Evolutionary conservation across 2,797 vertebrate species (phyloP), one percentile per base, ranked within the genome.

Genomic region (Anabacerthia variegaticeps): DNA sequence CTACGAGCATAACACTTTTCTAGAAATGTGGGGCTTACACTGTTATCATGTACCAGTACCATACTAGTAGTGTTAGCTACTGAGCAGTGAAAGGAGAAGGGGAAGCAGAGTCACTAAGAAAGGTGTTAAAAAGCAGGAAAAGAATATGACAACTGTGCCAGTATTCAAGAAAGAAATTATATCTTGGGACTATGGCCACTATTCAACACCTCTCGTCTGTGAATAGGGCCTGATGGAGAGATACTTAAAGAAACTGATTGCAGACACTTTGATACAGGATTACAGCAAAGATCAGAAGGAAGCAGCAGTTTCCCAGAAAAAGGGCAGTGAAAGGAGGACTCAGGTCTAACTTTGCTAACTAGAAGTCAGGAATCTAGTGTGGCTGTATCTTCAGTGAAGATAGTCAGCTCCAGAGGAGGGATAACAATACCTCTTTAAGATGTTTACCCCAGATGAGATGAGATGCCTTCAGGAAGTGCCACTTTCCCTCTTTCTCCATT

Each of bases 271-370:
- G 62, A 62, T 63, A 52, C 18, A 30, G 26, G 32, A 86, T 62
- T 46, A 68, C 11, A 78, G 34, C 43, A 66, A 90, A 55, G 61
- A 80, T 48, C 27, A 55, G 41, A 65, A 84, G 55, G 23, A 90
- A 72, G 37, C 24, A 69, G 43, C n/a, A 72, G 37, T 6, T 84
- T 14, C 62, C 30, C 51, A 55, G 74, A 36, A 81, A 86, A 75
- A 43, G 15, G 21, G 49, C 26, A 72, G 54, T 13, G 59, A 93
- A 92, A 81, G 76, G 16, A 77, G 32, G 24, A 62, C n/a, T 94
- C 26, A 4, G 22, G 49, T 75, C 26, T 84, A 79, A 87, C 68
- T 62, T 92, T 36, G 24, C n/a, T 49, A 82, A 72, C 74, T 55
- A 19, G 30, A 90, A 87, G 17, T 39, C 67, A 62, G n/a, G 36